Evolutionary conservation across 2,113 vertebrate genomes (phyloP).

Genomic region (Zapornia atra): DNA sequence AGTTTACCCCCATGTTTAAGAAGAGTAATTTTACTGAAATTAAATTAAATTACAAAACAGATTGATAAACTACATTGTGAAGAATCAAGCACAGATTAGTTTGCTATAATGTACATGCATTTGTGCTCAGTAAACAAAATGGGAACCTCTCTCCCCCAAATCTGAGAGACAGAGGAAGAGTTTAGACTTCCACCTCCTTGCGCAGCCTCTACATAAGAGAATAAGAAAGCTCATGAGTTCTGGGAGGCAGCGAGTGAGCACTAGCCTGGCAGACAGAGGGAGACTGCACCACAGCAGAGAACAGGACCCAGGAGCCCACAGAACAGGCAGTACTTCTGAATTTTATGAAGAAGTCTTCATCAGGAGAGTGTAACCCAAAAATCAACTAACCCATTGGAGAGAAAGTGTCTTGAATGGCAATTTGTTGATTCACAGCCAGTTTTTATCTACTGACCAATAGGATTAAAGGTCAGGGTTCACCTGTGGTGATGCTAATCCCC

Average conservation of each 20-base stretch:
- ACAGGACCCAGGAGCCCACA: background rate
- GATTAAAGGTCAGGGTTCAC: conserved; percentile 29
- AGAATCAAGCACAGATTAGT: background rate
- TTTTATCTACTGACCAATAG: conserved; percentile 18
- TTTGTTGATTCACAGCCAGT: conserved; percentile 41
- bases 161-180: background rate
- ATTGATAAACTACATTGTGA: background rate
- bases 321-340: background rate
- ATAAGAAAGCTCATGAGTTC: background rate
- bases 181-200: background rate
- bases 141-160: background rate
- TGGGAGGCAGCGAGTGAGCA: background rate
- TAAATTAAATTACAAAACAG: background rate
- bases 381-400: conserved; percentile 37
- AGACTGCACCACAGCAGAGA: background rate
- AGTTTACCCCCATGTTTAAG: background rate
- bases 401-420: background rate
- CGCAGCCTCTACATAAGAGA: conserved; percentile 59
- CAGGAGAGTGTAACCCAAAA: conserved; percentile 30
- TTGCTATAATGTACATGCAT: background rate
- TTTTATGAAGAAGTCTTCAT: conserved; percentile 1
- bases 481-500: background rate
- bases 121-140: background rate
- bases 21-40: background rate
- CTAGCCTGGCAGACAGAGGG: background rate